These are phyloP conservation scores for Cydia fagiglandana DNA, from an alignment of 1,140 invertebrate genomes.

Conservation along the genomic window DNA sequence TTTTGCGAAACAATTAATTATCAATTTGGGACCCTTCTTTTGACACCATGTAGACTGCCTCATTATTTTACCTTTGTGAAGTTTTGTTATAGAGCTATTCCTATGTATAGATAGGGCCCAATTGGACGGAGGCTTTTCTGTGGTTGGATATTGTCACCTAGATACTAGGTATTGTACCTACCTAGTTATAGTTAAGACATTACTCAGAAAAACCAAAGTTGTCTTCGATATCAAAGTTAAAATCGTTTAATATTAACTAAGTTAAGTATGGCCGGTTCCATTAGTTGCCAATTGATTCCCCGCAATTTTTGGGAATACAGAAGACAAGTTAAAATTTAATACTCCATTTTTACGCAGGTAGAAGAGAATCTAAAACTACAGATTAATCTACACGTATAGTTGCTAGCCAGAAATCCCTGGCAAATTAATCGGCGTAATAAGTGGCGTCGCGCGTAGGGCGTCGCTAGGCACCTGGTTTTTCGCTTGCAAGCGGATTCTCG, in stretches of 20 bases:
- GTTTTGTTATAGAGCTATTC: conserved; percentile 18
- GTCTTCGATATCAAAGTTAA: no score
- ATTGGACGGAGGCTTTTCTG: neutral
- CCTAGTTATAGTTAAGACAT: no score
- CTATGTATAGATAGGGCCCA: neutral
- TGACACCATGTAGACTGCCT: conserved; percentile 62
- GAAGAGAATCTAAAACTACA: neutral
- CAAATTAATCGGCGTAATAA: conserved; percentile 37
- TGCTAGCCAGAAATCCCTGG: conserved; percentile 35
- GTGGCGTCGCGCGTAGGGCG: conserved; percentile 37
- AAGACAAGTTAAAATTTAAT: no score
- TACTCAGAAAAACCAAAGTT: no score
- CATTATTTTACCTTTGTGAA: conserved; percentile 37
- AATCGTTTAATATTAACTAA: no score
- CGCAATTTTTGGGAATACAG: no score
- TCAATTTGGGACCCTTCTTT: conserved; percentile 66
- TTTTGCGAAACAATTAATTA: conserved; percentile 76
- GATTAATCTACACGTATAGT: neutral
- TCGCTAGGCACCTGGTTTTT: conserved; percentile 50
- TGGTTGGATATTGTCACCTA: neutral
- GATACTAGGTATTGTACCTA: no score
- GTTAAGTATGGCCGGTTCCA: no score
- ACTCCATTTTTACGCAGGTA: no score
- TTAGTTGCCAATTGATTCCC: no score
- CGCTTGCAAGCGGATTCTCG: conserved; percentile 30